A percentile compares a stretch with the other conserved stretches of the same genome.
phyloP scores from a whole-genome alignment of 2,797 vertebrate species.

The Siniperca scherzeri region DNA sequence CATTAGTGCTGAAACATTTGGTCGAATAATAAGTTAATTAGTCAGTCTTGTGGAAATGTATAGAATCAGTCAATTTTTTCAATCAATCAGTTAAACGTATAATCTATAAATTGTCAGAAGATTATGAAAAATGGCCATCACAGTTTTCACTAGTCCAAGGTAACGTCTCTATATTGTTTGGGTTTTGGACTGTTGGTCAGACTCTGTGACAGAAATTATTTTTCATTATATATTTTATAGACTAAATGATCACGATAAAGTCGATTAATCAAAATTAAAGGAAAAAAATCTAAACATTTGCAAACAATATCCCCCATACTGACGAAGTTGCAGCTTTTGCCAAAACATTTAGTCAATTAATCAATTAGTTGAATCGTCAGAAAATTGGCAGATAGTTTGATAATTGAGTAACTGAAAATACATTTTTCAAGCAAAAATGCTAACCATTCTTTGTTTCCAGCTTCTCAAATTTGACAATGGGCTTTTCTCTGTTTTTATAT shows the following conservation, averaged over 20 bases:
- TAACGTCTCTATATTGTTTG: no score
- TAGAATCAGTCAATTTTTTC: neutral
- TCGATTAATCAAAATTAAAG: no score
- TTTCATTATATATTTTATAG: neutral
- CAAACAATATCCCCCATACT: neutral
- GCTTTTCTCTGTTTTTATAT: neutral
- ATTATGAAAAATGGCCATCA: neutral
- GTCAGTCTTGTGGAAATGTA: no score
- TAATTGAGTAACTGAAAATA: no score
- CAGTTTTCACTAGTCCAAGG: neutral
- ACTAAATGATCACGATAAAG: neutral
- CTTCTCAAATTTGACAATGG: neutral
- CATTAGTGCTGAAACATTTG: neutral
- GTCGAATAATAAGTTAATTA: neutral
- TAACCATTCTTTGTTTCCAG: neutral
- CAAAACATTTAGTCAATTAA: neutral
- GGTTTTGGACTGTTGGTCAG: no score
- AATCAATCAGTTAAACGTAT: neutral
- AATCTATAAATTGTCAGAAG: neutral
- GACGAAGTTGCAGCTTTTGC: neutral
- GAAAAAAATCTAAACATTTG: neutral
- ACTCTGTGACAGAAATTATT: no score
- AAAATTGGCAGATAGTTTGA: neutral
- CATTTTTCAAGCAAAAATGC: no score
- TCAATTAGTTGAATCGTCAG: neutral